Base-by-base conservation (phyloP, 2,888 invertebrate genomes). In the Ommatoiulus sabulosus region DNA sequence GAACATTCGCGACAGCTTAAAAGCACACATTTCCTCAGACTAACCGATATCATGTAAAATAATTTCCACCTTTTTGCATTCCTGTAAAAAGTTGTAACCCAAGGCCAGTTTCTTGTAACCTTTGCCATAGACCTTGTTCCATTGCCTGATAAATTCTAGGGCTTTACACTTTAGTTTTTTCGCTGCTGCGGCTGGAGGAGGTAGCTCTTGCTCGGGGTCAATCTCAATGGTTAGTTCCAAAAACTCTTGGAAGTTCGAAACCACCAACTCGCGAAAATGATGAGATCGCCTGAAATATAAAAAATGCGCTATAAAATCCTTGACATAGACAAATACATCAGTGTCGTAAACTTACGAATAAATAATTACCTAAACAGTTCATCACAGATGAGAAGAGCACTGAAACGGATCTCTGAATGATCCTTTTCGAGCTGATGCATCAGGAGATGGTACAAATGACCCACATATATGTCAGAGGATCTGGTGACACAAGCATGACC, bases 361-460 rank as follows among this genome's bases (percentile, higher is more conserved):
- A 8, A 4, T n/a, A 24, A 12, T 91, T 0, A 92, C 92, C 91
- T 91, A 91, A 94, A 94, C 15, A 94, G 91, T 90, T 93, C 93
- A 91, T 94, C 92, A 87, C 93, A 93, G 72, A 94, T 92, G 90
- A 93, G 93, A 90, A 94, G 93, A 10, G 94, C 92, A 90, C 94
- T 93, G 57, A 92, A 92, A 15, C 94, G 92, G 87, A 94, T 93
- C 92, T 94, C 94, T 17, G 94, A 92, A 92, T 94, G 94, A 3
- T 94, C 92, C 90, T 93, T 93, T 87, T 92, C 92, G 57, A 94
- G 91, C 89, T 93, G 93, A 35, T 92, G 91, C 91, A 93, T 92
- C 84, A 94, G 89, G 72, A 93, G 90, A 80, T 93, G 92, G 90
- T 92, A 93, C 5, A 92, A 92, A 90, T 93, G 92, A 86, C 92